These are phyloP conservation scores for Micrasema longulum DNA, from an alignment of 1,140 invertebrate genomes.

Conservation along the genomic window DNA sequence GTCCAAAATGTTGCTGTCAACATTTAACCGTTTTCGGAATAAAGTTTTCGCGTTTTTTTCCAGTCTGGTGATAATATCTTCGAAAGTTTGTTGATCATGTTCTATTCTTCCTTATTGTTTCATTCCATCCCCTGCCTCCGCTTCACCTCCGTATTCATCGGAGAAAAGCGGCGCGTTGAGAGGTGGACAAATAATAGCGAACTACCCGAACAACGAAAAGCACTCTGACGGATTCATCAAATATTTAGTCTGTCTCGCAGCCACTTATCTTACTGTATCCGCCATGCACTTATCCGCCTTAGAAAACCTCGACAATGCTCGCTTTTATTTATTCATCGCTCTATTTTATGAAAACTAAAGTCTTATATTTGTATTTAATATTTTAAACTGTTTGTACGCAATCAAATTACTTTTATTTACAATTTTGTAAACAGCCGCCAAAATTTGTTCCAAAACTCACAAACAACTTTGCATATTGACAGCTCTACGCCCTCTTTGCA, in stretches of 20 bases:
- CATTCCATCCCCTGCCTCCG: too few species aligned
- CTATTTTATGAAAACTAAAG: not conserved
- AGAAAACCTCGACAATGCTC: conserved; percentile 5
- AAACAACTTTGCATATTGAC: conserved; percentile 8
- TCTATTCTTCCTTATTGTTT: not conserved
- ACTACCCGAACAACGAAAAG: conserved; percentile 50
- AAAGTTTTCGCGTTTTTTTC: not conserved
- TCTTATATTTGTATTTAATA: not conserved
- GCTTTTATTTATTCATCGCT: conserved; percentile 6
- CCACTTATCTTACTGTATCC: conserved; percentile 25
- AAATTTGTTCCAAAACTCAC: conserved; percentile 22
- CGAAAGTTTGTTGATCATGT: not conserved
- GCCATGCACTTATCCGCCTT: conserved; percentile 23
- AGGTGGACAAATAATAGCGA: conserved; percentile 33
- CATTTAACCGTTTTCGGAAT: not conserved
- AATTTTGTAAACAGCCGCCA: too few species aligned
- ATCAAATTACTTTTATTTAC: too few species aligned
- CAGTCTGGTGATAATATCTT: not conserved
- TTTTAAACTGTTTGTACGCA: too few species aligned
- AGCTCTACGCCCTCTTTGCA: conserved; percentile 33
- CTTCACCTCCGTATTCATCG: conserved; percentile 26
- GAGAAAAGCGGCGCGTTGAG: conserved; percentile 14
- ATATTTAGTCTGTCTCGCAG: conserved; percentile 49
- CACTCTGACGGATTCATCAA: conserved; percentile 54
- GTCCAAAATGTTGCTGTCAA: not conserved